A percentile compares a stretch with the other conserved stretches of the same genome.
phyloP scores from a whole-genome alignment of 2,113 vertebrate genomes.

The Scortum barcoo region DNA sequence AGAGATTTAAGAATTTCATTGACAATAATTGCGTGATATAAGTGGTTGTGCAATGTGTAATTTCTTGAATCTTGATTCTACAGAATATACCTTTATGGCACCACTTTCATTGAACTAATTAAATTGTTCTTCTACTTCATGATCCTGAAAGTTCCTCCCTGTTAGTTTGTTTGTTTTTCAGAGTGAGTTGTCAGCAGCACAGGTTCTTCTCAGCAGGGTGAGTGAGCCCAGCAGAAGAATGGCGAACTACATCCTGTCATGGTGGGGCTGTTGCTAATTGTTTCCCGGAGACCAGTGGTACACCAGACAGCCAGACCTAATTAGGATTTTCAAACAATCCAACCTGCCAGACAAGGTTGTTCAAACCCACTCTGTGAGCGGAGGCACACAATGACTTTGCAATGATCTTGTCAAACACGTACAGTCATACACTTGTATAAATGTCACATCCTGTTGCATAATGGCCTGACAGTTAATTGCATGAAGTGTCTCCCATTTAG shows the following conservation, averaged over 20 bases:
- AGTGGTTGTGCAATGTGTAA: too few relatives aligned
- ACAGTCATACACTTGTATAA: not conserved
- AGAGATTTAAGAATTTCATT: too few relatives aligned
- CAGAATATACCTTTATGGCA: not conserved
- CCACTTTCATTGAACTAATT: not conserved
- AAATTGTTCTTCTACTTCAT: constrained; percentile 1
- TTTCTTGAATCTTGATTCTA: too few relatives aligned
- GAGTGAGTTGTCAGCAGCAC: constrained; percentile 36
- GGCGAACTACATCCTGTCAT: constrained; percentile 67
- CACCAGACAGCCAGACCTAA: constrained; percentile 68
- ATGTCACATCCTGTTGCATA: constrained; percentile 15
- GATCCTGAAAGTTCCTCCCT: constrained; percentile 23
- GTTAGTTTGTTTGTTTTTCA: constrained; percentile 41
- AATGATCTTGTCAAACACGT: constrained; percentile 26
- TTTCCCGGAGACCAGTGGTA: constrained; percentile 72
- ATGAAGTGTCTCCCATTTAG: not conserved
- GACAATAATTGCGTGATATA: too few relatives aligned
- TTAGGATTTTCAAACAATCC: constrained; percentile 67
- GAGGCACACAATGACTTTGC: constrained; percentile 44
- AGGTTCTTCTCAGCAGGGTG: constrained; percentile 58
- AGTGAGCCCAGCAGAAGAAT: constrained; percentile 53
- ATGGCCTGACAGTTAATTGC: not conserved
- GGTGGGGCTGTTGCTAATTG: constrained; percentile 70
- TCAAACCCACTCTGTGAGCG: not conserved
- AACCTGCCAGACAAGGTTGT: constrained; percentile 59